A percentile compares a stretch with the other conserved stretches of the same genome.
Conservation (phyloP, 2,797 vertebrate species). For the Cryptoprocta ferox region DNA sequence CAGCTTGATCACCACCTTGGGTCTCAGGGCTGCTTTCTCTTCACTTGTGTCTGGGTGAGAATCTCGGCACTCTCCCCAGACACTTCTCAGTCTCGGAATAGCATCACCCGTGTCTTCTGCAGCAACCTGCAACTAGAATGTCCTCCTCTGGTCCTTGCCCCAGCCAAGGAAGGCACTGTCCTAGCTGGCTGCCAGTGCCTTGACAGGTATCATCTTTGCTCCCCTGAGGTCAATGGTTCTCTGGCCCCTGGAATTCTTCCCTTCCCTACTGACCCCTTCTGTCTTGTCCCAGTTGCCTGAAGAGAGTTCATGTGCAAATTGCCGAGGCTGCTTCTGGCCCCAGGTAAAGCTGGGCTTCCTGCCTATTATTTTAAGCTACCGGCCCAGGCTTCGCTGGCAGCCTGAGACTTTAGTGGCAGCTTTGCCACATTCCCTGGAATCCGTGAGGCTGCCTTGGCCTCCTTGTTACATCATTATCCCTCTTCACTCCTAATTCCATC, state of each 20-base stretch:
- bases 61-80: background rate
- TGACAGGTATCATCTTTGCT: background rate
- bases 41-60: background rate
- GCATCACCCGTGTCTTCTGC: background rate
- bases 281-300: background rate
- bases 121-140: background rate
- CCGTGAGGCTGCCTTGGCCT: background rate
- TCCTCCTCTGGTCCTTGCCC: background rate
- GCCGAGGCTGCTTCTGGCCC: constrained; percentile 15
- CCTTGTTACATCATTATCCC: background rate
- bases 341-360: constrained; percentile 7
- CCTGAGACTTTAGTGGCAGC: background rate
- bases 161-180: background rate
- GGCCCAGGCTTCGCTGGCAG: background rate
- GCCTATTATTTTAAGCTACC: constrained; percentile 13
- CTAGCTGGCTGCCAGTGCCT: background rate
- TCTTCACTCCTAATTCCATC: background rate
- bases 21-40: background rate
- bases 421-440: constrained; percentile 41
- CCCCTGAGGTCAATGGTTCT: background rate
- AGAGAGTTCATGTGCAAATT: constrained; percentile 34
- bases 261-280: background rate
- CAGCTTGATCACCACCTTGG: background rate
- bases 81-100: background rate
- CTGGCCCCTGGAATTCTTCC: background rate